Evolutionary conservation across 2,888 invertebrate genomes (phyloP).

Genomic region (Rhagonycha fulva): DNA sequence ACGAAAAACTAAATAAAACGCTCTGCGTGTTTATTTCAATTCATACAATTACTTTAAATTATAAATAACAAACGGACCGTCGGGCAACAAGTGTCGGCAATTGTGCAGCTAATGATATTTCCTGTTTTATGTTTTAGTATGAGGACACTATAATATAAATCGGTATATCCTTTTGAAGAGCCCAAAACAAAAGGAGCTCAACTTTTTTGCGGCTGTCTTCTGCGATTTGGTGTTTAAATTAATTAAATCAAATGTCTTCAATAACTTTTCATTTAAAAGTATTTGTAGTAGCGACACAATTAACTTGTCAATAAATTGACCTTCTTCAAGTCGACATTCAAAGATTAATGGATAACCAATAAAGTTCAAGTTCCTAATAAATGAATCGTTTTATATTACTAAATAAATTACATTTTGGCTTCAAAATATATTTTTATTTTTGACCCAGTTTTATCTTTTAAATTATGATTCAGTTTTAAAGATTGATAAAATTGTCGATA

Average conservation of each 20-base stretch:
- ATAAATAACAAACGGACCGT: slow-evolving; percentile 11
- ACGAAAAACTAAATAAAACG: slow-evolving; percentile 8
- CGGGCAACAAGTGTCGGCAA: slow-evolving; percentile 6
- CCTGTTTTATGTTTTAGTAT: neutral
- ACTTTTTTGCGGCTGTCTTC: neutral
- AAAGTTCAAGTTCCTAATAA: neutral
- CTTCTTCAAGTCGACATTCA: neutral
- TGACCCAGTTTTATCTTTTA: neutral
- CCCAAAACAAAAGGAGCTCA: neutral
- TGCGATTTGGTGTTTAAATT: neutral
- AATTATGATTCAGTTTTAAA: neutral
- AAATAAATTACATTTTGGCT: neutral
- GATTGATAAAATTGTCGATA: neutral
- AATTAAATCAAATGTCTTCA: neutral
- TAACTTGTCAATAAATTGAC: neutral
- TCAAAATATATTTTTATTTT: neutral
- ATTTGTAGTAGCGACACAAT: neutral
- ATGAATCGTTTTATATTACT: slow-evolving; percentile 3
- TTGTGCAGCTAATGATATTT: slow-evolving; percentile 8
- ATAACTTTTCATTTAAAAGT: neutral
- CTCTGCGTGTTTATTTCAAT: slow-evolving; percentile 24
- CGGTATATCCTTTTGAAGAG: neutral
- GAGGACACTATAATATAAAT: neutral
- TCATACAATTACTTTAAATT: slow-evolving; percentile 14
- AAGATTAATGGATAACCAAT: neutral